These are phyloP conservation scores for Caenorhabditis sp. DNA, from an alignment of 2,888 invertebrate genomes.

Conservation along the genomic window DNA sequence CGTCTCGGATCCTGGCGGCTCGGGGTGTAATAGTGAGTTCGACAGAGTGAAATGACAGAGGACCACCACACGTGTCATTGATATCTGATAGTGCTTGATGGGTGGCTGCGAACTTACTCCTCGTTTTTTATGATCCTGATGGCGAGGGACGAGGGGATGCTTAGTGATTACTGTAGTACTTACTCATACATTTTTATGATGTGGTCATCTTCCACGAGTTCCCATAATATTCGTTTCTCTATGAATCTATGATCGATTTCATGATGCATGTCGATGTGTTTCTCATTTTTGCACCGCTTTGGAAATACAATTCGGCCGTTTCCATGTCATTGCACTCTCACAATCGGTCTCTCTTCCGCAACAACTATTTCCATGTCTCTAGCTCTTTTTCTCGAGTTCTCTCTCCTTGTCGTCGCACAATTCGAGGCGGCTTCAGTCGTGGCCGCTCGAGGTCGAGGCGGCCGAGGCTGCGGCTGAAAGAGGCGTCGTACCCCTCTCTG, in stretches of 20 bases:
- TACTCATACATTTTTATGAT: too few species aligned
- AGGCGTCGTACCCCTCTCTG: constrained; percentile 2
- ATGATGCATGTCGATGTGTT: too few species aligned
- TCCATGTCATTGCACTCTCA: constrained; percentile 17
- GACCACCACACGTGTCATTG: neutral
- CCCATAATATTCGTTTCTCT: too few species aligned
- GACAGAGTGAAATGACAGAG: constrained; percentile 9
- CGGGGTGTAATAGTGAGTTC: constrained; percentile 22
- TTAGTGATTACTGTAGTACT: too few species aligned
- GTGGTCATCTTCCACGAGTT: too few species aligned
- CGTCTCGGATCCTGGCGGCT: constrained; percentile 11
- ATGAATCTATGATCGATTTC: too few species aligned
- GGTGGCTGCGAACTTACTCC: too few species aligned
- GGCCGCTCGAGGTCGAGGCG: constrained; percentile 21
- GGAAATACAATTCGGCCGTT: constrained; percentile 11
- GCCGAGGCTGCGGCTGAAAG: constrained; percentile 14
- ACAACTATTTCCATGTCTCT: neutral
- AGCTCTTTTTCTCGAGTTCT: neutral
- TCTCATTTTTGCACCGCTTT: constrained; percentile 1
- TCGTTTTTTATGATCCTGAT: too few species aligned
- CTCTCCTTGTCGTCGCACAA: constrained; percentile 28
- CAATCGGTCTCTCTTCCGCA: neutral
- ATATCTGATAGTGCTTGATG: constrained; percentile 24
- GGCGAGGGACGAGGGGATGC: too few species aligned
- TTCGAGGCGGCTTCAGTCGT: constrained; percentile 43